Percentiles rank a stretch among this genome's conserved stretches.
Evolutionary conservation across 1,140 invertebrate species (phyloP).

Genomic region (Diuraphis noxia): DNA sequence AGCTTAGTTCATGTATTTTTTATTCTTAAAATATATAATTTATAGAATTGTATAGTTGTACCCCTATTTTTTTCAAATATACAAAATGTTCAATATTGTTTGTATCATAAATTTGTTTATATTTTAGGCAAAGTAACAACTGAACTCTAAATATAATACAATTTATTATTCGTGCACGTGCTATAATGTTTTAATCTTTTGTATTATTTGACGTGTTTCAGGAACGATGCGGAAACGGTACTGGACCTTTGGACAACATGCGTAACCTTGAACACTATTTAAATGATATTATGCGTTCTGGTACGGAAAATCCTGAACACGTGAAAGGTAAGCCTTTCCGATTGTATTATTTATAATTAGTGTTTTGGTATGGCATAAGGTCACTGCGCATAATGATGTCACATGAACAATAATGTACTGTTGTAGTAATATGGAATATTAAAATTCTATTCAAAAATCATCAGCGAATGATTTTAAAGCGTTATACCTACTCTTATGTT

Average conservation of each 20-base stretch:
- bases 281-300: slow-evolving; percentile 47
- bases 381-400: not conserved
- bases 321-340: slow-evolving; percentile 10
- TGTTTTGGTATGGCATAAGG: not conserved
- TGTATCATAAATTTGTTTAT: not conserved
- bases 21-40: not conserved
- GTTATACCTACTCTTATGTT: not conserved
- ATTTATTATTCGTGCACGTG: not conserved
- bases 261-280: slow-evolving; percentile 49
- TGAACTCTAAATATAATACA: not conserved
- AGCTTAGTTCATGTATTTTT: not conserved
- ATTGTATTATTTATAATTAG: not conserved
- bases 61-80: not conserved
- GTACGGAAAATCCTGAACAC: slow-evolving; percentile 45
- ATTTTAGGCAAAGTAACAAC: not conserved
- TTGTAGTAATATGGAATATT: not conserved
- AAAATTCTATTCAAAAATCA: not conserved
- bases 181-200: not conserved
- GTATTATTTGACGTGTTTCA: not conserved
- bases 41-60: not conserved
- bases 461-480: not conserved
- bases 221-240: slow-evolving; percentile 49
- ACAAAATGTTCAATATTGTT: not conserved
- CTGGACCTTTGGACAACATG: slow-evolving; percentile 53
- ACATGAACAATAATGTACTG: not conserved